Base-by-base conservation (phyloP, 2,113 vertebrate genomes). In the Nymphicus hollandicus region DNA sequence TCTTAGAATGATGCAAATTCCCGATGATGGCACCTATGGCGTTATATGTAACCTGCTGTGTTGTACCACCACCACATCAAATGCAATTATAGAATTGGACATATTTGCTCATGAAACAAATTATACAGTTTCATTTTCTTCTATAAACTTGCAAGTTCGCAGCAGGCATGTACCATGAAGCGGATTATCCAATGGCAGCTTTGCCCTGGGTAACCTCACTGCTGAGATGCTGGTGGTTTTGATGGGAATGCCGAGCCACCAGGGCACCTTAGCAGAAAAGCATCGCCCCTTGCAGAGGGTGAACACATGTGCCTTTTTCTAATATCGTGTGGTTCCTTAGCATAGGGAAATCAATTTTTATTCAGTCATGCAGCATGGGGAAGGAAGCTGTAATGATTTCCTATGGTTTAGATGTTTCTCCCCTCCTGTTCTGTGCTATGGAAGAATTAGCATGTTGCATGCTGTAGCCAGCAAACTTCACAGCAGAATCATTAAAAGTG, bases 21-120 rank as follows among this genome's bases (percentile, higher is more conserved):
- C 43, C 7, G 7, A 0, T 15, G 35, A 5, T 27, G 50, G 33
- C 29, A 58, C 10, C 71, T 18, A 6, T 31, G 43, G 4, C 1
- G 1, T 24, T 11, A 3, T 2, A 6, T 0, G 4, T 17, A 24
- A 39, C 44, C 50, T 23, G 6, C 20, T 2, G 0, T 3, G 3
- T 7, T 2, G 17, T 46, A 33, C 16, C 13, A 17, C 10, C 41
- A 2, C 28, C 28, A 5, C 55, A 11, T 16, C 44, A 17, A 43
- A 33, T 7, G 11, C 11, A 22, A 5, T 27, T 10, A n/a, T 2
- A 31, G 28, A 35, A 18, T 4, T 27, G 11, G 11, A 37, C 4
- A 0, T 11, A 15, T 44, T 50, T 56, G 19, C 49, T 55, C 17
- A 28, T 24, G 25, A 24, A 63, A 33, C 5, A 19, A 61, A 43